Base-by-base conservation (phyloP, 1,140 invertebrate species). In the Ladona fulva region DNA sequence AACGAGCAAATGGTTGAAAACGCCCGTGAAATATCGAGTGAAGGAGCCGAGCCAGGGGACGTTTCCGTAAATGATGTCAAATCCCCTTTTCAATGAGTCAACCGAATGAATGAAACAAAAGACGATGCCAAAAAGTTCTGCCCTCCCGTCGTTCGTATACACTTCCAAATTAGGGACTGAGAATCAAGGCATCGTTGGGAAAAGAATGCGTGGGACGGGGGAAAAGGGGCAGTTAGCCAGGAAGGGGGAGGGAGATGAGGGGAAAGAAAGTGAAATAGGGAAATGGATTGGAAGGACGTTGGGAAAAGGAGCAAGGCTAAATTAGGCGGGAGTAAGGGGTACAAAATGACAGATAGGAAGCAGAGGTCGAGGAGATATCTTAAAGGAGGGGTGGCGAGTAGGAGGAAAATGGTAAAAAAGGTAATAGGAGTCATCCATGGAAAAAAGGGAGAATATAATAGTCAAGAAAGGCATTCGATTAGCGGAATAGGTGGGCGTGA, bases 21-120 rank as follows among this genome's bases (percentile, higher is more conserved):
- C 44, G 19, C 44, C 52, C 52, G 52, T 66, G 52, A 66, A 66
- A 66, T 22, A 66, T 22, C 16, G 52, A 66, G 52, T 6, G 16
- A 66, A 66, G 5, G 52, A 66, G 12, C 5, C 14, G n/a, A 52
- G 44, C 10, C 44, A 52, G n/a, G 52, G 52, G 52, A 66, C 52
- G 52, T 66, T 66, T 66, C 52, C 52, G 52, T 66, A 66, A 66
- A 66, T 66, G 52, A 66, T 66, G 52, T 66, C 52, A 66, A 66
- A 66, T 66, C 52, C 52, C 52, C 52, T 66, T 66, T 66, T 66
- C 52, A 66, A 66, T 66, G 52, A 52, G 44, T 19, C 10, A 52
- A 52, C 44, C 44, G 44, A 52, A 52, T 52, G 44, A 66, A 3
- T 12, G 52, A 66, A 66, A 66, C 52, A 66, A 66, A 66, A 66